Base-by-base conservation (phyloP, 2,888 invertebrate species). In the Drosophila sordidula region DNA sequence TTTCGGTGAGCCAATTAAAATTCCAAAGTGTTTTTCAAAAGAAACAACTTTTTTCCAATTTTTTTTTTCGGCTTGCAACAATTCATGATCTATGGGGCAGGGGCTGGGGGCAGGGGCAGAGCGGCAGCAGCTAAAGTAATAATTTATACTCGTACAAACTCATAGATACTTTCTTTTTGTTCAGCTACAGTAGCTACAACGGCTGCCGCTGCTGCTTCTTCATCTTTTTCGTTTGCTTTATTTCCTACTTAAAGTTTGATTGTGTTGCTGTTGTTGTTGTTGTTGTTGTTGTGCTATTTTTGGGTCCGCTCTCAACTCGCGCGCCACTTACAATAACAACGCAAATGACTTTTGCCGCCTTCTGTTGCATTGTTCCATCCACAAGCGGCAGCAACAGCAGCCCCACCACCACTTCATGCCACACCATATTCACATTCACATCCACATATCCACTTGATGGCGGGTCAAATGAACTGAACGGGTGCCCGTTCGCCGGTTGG, bases 391-490 rank as follows among this genome's bases (percentile, higher is more conserved):
- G 36, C 69, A 55, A 51, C 64, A 57, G 12, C 11, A 18, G 42
- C 36, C 38, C 18, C 26, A 41, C 29, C 47, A 49, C 34, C n/a
- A 14, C 18, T 46, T n/a, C 26, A 22, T 22, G 26, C 32, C 5
- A 8, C 36, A 44, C 36, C 32, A 36, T n/a, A 14, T 14, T 32
- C 16, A 38, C 26, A 29, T 39, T 8, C 22, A 18, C 18, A 14
- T 14, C 55, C 57, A 50, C 64, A 76, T 61, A 65, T 62, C 72
- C 83, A 79, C 80, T 79, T 80, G 80, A 77, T 62, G 80, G 55
- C 57, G 81, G 87, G 84, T 81, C 84, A 84, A 82, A 83, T 87
- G 78, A 87, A 87, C 59, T 80, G 80, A 80, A 83, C 84, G 77
- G 51, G 39, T 77, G 70, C 56, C 63, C 42, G 14, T 29, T 3